Percentiles rank a stretch among this genome's conserved stretches.
Evolutionary conservation across 2,888 invertebrate species (phyloP).

Genomic region (Hermodice carunculata): DNA sequence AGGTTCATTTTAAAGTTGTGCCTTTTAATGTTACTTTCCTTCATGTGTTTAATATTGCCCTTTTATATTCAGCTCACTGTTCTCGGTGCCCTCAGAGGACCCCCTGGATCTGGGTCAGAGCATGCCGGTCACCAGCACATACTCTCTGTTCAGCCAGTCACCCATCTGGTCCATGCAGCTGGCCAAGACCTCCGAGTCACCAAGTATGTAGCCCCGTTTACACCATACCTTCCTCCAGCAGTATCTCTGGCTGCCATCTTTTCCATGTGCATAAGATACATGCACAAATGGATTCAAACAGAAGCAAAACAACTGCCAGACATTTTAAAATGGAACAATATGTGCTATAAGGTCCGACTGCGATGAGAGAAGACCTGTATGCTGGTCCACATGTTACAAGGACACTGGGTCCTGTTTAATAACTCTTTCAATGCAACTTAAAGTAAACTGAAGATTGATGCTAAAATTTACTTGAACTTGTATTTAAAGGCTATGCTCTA

Average conservation of each 20-base stretch:
- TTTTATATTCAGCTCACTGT: slow-evolving; percentile 14
- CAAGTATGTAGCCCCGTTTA: slow-evolving; percentile 42
- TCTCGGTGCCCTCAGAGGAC: slow-evolving; percentile 4
- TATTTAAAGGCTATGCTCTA: background rate
- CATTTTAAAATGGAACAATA: no score
- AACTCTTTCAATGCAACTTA: no score
- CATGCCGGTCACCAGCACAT: slow-evolving; percentile 36
- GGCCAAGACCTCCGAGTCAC: slow-evolving; percentile 42
- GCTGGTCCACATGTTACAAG: no score
- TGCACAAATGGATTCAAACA: slow-evolving; percentile 12
- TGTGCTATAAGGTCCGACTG: no score
- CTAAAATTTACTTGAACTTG: no score
- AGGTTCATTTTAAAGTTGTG: background rate
- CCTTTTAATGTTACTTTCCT: background rate
- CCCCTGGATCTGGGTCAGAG: background rate
- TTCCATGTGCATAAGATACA: no score
- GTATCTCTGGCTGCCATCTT: no score
- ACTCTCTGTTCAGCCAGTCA: slow-evolving; percentile 62
- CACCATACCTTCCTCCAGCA: no score
- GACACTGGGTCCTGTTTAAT: no score
- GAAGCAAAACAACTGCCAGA: slow-evolving; percentile 3
- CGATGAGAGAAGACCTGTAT: no score
- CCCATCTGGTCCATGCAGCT: slow-evolving; percentile 59
- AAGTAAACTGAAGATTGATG: no score
- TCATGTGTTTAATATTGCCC: background rate